These are phyloP conservation scores for Drosophila lowei DNA, from an alignment of 1,140 invertebrate genomes.

Conservation along the genomic window DNA sequence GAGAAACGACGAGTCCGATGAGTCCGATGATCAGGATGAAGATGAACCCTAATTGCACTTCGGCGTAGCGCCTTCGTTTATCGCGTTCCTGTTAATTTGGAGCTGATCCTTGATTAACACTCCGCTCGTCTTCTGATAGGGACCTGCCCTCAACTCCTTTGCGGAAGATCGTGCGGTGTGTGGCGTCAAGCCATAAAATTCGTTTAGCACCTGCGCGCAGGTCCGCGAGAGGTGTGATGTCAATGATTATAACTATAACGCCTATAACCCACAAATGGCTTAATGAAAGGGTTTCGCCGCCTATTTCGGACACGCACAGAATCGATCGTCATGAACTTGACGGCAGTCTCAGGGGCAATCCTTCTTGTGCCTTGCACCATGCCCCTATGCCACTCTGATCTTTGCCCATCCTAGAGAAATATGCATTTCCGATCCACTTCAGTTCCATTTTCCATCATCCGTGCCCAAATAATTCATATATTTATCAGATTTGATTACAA, in stretches of 20 bases:
- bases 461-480: conserved; percentile 57
- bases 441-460: conserved; percentile 6
- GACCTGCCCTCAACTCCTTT: conserved; percentile 15
- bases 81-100: conserved; percentile 74
- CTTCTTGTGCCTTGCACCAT: no score
- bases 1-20: background rate
- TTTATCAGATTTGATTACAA: conserved; percentile 74
- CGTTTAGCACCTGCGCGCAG: conserved; percentile 69
- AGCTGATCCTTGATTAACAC: conserved; percentile 68
- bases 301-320: conserved; percentile 21
- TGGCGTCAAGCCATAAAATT: conserved; percentile 79
- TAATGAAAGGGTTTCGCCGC: conserved; percentile 62
- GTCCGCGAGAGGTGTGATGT: conserved; percentile 54
- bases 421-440: conserved; percentile 24
- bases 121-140: conserved; percentile 39
- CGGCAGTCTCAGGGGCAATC: no score
- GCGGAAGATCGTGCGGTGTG: conserved; percentile 6
- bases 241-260: conserved; percentile 72
- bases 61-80: conserved; percentile 59
- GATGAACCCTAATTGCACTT: conserved; percentile 46
- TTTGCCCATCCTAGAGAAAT: background rate
- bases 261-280: conserved; percentile 25
- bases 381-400: background rate
- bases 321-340: conserved; percentile 47
- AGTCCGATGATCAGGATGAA: conserved; percentile 3